Evolutionary conservation across 1,140 invertebrate species (phyloP).

Genomic region (Rhagoletis zephyria): DNA sequence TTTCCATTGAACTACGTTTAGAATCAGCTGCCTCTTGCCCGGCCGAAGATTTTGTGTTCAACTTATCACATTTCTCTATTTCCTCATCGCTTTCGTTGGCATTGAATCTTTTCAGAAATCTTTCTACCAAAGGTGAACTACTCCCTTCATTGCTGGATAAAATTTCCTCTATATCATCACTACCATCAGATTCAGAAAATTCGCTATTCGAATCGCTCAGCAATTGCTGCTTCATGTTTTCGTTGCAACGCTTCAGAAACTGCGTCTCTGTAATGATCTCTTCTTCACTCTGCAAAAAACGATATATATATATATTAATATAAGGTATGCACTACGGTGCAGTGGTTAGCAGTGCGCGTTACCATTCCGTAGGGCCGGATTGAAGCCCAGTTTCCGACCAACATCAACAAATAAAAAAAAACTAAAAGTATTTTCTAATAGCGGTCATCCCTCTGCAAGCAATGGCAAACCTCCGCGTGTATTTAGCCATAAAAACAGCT

Average conservation of each 20-base stretch:
- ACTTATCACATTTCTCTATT: slow-evolving; percentile 55
- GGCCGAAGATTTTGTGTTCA: not conserved
- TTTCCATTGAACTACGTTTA: slow-evolving; percentile 15
- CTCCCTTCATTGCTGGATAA: slow-evolving; percentile 57
- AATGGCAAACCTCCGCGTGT: no score
- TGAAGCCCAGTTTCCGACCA: no score
- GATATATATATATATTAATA: not conserved
- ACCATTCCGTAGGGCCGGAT: no score
- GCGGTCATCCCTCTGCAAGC: no score
- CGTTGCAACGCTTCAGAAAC: slow-evolving; percentile 64
- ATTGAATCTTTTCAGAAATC: slow-evolving; percentile 64
- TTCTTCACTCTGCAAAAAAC: slow-evolving; percentile 60
- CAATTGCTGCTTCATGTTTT: slow-evolving; percentile 66
- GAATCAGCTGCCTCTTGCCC: slow-evolving; percentile 15
- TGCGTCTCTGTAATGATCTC: slow-evolving; percentile 65
- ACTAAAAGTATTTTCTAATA: no score
- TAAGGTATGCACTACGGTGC: no score
- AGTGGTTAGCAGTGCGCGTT: no score
- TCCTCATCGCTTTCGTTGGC: slow-evolving; percentile 54
- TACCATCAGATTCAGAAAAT: slow-evolving; percentile 60
- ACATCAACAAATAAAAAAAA: no score
- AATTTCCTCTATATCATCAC: slow-evolving; percentile 61
- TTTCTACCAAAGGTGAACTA: slow-evolving; percentile 62
- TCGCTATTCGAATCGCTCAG: slow-evolving; percentile 66
- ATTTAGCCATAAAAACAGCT: no score